Evolutionary conservation across 64 coral and sea anemone genomes (phyloP), one percentile per base, ranked within the genome.

Genomic region (Porites australiensis): DNA sequence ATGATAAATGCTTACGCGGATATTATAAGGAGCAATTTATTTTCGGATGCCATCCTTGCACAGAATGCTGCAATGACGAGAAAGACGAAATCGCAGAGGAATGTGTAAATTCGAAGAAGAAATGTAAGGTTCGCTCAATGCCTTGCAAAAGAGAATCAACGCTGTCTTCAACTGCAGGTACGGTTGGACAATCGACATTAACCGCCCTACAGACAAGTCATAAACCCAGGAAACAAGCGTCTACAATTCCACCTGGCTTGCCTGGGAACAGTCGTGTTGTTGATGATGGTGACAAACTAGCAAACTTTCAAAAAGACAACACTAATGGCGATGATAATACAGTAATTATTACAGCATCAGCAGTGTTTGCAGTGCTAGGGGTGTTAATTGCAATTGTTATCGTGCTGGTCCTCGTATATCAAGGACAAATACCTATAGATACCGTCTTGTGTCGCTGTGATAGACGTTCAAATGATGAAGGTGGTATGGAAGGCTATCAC

Each of bases 51-150:
- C 62, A 66, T 13, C 64, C 21, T 19, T 93, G 91, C 19, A 49
- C 82, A 9, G 21, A 85, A 52, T 93, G 91, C 66, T 93, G 91
- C 20, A 12, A 47, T 3, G 82, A 92, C 37, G 77, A 50, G 6
- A 46, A 48, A 9, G 49, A 80, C 18, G 58, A 60, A 57, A 3
- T 44, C 1, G 12, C 51, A 59, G 2, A 62, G 2, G 89, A 91
- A 18, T 91, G 89, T 49, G 60, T 54, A 48, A 64, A 37, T 67
- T 11, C 47, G 5, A 3, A 9, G 7, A 84, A 84, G 45, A 84
- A 84, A 14, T 84, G 81, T 48, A 84, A 84, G 22, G 47, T 68
- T 1, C 81, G 81, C 0, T 51, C 46, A 10, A 20, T n/a, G 44
- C 81, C 81, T 7, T 84, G 81, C 62, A 22, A 2, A 6, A 46